These are phyloP conservation scores for Lasiommata megera DNA, from an alignment of 2,888 invertebrate genomes.

Conservation along the genomic window DNA sequence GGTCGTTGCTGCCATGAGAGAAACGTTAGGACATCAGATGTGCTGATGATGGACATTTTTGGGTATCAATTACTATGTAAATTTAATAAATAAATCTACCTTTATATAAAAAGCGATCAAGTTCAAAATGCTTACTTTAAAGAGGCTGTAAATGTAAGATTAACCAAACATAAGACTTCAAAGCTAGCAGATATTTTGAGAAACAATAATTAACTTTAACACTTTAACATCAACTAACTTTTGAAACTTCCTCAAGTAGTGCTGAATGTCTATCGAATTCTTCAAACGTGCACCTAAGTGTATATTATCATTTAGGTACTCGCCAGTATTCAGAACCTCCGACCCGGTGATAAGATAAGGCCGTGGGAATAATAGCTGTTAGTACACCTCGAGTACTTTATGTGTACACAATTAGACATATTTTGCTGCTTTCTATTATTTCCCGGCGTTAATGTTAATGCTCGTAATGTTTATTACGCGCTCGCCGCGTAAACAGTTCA, in stretches of 20 bases:
- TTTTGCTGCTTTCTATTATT: conserved; percentile 8
- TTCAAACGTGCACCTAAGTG: not conserved
- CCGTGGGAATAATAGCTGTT: conserved; percentile 28
- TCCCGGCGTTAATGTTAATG: not conserved
- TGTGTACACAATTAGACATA: conserved; percentile 7
- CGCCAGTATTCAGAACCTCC: conserved; percentile 1
- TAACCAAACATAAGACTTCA: conserved; percentile 2
- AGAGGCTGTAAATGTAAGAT: not conserved
- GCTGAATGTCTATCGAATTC: not conserved
- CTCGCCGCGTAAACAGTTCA: conserved; percentile 7
- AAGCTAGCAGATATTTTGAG: not conserved
- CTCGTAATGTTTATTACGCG: not conserved
- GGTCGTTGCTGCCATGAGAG: too few species aligned
- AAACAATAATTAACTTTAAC: not conserved
- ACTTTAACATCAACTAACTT: too few species aligned
- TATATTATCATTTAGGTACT: not conserved
- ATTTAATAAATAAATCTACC: too few species aligned
- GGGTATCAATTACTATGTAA: too few species aligned
- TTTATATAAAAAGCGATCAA: too few species aligned
- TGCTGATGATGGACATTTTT: too few species aligned
- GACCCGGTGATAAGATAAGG: conserved; percentile 29
- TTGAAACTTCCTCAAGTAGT: not conserved
- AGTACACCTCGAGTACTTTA: conserved; percentile 11
- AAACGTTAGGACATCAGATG: too few species aligned
- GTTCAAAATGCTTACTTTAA: not conserved